These are phyloP conservation scores for Planococcus citri DNA, from an alignment of 1,140 invertebrate genomes.

Conservation along the genomic window DNA sequence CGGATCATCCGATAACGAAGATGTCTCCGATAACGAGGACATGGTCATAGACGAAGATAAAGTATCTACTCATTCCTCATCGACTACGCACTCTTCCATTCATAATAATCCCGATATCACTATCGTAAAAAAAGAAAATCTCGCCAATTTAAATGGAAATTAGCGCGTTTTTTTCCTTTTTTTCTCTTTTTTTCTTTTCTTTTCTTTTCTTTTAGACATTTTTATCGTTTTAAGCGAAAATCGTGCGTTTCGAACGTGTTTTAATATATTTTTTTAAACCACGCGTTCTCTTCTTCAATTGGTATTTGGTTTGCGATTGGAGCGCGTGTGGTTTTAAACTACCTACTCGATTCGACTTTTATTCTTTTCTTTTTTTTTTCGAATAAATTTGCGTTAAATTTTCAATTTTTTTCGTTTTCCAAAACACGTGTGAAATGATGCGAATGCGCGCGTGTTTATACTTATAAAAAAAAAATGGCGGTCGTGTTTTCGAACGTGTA, in stretches of 20 bases:
- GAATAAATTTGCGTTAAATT: background rate
- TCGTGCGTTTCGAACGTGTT: too few relatives aligned
- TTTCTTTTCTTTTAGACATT: background rate
- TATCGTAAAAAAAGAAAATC: conserved; percentile 44
- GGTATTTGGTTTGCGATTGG: too few relatives aligned
- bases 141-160: conserved; percentile 11
- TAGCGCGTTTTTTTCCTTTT: background rate
- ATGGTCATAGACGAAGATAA: conserved; percentile 32
- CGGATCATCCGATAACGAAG: conserved; percentile 21
- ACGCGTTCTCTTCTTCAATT: too few relatives aligned
- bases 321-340: background rate
- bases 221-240: too few relatives aligned
- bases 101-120: conserved; percentile 49
- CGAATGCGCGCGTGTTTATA: background rate
- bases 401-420: background rate
- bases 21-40: conserved; percentile 37
- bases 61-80: conserved; percentile 15
- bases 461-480: background rate
- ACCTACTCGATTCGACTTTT: background rate
- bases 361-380: background rate
- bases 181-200: background rate
- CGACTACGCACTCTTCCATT: conserved; percentile 27
- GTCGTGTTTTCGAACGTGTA: background rate
- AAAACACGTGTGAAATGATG: background rate
- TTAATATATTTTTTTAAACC: conserved; percentile 2